Conservation (phyloP, 2,113 vertebrate genomes). For the Garra rufa region DNA sequence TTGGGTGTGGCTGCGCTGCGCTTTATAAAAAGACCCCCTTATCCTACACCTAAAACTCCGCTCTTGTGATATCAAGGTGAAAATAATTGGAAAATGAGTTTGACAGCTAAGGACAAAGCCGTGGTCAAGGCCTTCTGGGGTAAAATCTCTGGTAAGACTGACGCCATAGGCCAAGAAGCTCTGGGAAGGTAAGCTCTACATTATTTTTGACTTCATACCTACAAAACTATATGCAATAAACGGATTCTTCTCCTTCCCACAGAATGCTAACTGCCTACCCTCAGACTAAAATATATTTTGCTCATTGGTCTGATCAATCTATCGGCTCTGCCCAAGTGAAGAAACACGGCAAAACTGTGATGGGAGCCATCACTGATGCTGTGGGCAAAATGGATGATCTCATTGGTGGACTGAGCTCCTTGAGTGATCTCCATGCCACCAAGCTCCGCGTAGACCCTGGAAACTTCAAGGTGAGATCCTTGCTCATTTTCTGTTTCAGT, state of each 20-base stretch:
- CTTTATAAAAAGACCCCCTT: constrained; percentile 43
- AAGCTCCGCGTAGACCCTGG: constrained; percentile 85
- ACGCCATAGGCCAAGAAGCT: constrained; percentile 61
- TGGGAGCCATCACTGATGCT: constrained; percentile 58
- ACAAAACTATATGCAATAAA: background rate
- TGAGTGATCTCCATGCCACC: constrained; percentile 87
- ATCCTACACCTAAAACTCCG: background rate
- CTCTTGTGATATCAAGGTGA: background rate
- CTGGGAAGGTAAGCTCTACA: constrained; percentile 58
- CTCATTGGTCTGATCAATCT: constrained; percentile 70
- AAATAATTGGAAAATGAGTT: constrained; percentile 69
- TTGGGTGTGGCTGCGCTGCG: constrained; percentile 38
- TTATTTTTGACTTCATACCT: background rate
- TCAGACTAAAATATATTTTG: constrained; percentile 81
- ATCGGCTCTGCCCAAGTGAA: background rate
- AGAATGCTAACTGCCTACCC: constrained; percentile 53
- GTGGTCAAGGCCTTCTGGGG: constrained; percentile 67
- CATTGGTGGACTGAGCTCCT: constrained; percentile 63
- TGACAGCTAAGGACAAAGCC: constrained; percentile 64
- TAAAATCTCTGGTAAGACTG: constrained; percentile 60
- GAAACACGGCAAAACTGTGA: background rate
- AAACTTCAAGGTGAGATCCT: constrained; percentile 82
- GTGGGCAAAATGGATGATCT: constrained; percentile 78
- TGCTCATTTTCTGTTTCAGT: background rate
- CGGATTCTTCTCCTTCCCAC: background rate